Base-by-base conservation (phyloP, 2,797 vertebrate species). In the Helarctos malayanus region DNA sequence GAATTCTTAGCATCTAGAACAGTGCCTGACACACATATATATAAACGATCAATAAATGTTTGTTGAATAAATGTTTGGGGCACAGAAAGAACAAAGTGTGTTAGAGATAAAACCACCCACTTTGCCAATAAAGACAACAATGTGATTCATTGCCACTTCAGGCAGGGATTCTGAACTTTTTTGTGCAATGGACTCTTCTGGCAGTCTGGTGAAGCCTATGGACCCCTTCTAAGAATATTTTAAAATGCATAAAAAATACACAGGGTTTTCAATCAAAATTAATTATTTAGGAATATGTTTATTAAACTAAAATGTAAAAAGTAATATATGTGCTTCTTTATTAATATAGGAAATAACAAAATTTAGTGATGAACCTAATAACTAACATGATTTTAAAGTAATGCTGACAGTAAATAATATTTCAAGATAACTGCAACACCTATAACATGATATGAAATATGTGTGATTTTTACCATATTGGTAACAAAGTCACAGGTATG, bases 321-420 rank as follows among this genome's bases (percentile, higher is more conserved):
- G 45, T 41, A 86, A 86, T n/a, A 35, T 16, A 63, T 94, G 21
- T 89, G 15, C 0, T 81, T 92, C 54, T 68, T 81, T 85, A 69
- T 41, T 86, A 76, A 80, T 75, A 15, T 71, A 47, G 18, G 63
- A 56, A 57, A 76, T 73, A 52, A 79, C 1, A 90, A 86, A 35
- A 87, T 41, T 54, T 47, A n/a, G 5, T 76, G 38, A 61, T 69
- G 63, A 11, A 59, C 71, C 52, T 73, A 57, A 38, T 89, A 94
- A 91, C 3, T 88, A 75, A 75, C 10, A 68, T 47, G 16, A 91
- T 88, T 93, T 93, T 71, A 96, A 75, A 87, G 47, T 68, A 87
- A 49, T 80, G 14, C 76, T 35, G 68, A 57, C 10, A 82, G 3
- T 69, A 25, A 69, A 54, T 8, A 71, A 38, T 45, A 47, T 91